phyloP scores from a whole-genome alignment of 1,140 invertebrate species.

The Calephelis nemesis region DNA sequence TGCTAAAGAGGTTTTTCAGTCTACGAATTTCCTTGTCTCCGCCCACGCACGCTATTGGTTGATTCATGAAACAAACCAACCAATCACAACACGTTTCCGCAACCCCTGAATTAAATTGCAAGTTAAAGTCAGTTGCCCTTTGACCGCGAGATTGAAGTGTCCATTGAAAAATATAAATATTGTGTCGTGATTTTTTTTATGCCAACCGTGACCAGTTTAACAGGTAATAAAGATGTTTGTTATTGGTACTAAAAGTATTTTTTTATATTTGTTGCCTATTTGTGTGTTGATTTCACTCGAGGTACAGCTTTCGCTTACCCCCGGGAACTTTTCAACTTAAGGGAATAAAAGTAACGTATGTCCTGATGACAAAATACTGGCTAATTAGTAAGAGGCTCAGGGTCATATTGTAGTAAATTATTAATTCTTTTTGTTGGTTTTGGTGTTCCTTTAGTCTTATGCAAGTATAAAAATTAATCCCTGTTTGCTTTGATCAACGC shows the following conservation, averaged over 20 bases:
- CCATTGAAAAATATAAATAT: constrained; percentile 20
- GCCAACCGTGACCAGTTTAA: constrained; percentile 54
- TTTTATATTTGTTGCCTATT: neutral
- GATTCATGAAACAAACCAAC: constrained; percentile 20
- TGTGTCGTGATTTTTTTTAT: constrained; percentile 42
- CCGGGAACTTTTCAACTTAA: no score
- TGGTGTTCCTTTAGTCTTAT: no score
- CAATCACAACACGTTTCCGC: constrained; percentile 38
- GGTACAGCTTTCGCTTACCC: no score
- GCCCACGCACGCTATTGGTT: constrained; percentile 36
- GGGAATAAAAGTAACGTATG: no score
- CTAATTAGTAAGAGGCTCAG: no score
- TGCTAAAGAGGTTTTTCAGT: no score
- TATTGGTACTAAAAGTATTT: constrained; percentile 3
- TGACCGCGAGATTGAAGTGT: constrained; percentile 21
- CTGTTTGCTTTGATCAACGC: no score
- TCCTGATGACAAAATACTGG: no score
- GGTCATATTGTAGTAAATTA: no score
- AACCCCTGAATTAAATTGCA: constrained; percentile 56
- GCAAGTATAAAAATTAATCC: no score
- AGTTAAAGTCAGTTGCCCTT: constrained; percentile 46
- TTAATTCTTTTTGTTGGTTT: no score
- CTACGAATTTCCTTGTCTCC: constrained; percentile 18
- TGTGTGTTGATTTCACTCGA: no score
- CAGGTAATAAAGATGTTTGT: constrained; percentile 40